Evolutionary conservation across 2,888 invertebrate species (phyloP).

Genomic region (Phengaris arion): DNA sequence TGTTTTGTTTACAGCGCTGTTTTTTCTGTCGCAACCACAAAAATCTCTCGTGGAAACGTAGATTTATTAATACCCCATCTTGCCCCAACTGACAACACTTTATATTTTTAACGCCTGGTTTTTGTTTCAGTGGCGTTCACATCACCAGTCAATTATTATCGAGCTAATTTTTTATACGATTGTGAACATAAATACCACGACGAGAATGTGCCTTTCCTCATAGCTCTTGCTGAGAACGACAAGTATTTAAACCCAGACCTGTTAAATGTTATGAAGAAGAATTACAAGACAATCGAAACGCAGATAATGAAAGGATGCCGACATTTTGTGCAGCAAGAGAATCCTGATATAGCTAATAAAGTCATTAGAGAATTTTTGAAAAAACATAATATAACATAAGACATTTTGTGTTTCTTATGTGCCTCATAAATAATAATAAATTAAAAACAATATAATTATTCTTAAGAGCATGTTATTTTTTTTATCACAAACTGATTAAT

Average conservation of each 20-base stretch:
- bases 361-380: conserved; percentile 68
- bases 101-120: background rate
- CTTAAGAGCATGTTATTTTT: background rate
- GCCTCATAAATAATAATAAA: background rate
- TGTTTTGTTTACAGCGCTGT: too few relatives aligned
- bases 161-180: conserved; percentile 62
- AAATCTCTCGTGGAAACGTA: too few relatives aligned
- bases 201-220: conserved; percentile 64
- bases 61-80: too few relatives aligned
- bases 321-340: conserved; percentile 80
- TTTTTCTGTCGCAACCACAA: too few relatives aligned
- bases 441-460: conserved; percentile 1
- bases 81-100: too few relatives aligned
- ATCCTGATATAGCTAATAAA: conserved; percentile 73
- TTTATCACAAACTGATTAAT: too few relatives aligned
- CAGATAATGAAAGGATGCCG: conserved; percentile 63
- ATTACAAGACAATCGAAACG: conserved; percentile 65
- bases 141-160: conserved; percentile 79
- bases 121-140: conserved; percentile 67
- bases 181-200: conserved; percentile 49
- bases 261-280: conserved; percentile 57
- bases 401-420: background rate
- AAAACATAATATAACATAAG: conserved; percentile 49
- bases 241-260: conserved; percentile 50
- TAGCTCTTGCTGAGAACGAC: conserved; percentile 70